Base-by-base conservation (phyloP, 2,797 vertebrate genomes). In the Semaprochilodus insignis region DNA sequence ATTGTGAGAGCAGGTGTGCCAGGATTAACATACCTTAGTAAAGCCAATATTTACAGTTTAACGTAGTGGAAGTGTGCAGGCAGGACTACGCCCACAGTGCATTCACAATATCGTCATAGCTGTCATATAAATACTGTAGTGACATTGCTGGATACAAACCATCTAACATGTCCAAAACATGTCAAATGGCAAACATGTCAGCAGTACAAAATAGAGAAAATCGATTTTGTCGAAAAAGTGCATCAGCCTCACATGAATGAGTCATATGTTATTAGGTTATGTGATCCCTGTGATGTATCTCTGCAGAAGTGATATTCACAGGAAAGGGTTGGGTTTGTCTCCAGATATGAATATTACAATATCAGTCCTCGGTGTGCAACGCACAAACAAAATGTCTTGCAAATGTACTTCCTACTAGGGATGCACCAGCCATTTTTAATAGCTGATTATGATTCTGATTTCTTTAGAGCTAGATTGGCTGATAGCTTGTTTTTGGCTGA, bases 81-180 rank as follows among this genome's bases (percentile, higher is more conserved):
- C 19, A 10, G 25, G 15, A 60, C 25, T 57, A 78, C 60, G 76
- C 67, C 69, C 76, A 83, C 62, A 19, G 16, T 51, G 16, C 55
- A 66, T 44, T 44, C 5, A 44, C 40, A 44, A 17, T n/a, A 51
- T 25, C 36, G 13, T 48, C 8, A 48, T 19, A 40, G 15, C 16
- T 11, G 19, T 21, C 65, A 67, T 40, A 15, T 34, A 17, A 40
- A n/a, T 70, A 44, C 40, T 48, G 17, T n/a, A 34, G 27, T 21
- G n/a, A 21, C 2, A 6, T 70, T 16, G 16, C 17, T 27, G 48
- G 15, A 66, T 19, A 15, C 70, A 52, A 40, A 2, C 19, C n/a
- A 70, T 48, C 6, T 4, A 6, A 69, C 19, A 27, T 48, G 44
- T 13, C 8, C n/a, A 59, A 59, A 59, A n/a, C 21, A 15, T 59